Evolutionary conservation across 2,113 vertebrate genomes (phyloP), one percentile per base, ranked within the genome.

Genomic region (Strix aluco): DNA sequence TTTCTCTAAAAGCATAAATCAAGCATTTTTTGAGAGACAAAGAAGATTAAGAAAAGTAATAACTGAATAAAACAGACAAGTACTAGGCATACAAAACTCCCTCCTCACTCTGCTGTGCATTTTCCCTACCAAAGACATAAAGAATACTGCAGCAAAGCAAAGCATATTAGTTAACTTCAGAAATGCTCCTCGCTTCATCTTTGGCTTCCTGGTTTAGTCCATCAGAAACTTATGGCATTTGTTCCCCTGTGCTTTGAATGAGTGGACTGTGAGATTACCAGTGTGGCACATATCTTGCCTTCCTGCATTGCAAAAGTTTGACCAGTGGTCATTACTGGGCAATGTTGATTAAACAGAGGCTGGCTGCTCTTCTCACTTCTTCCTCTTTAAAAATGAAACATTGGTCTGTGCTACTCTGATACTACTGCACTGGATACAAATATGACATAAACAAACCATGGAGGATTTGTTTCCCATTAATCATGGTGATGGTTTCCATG

Each of bases 221-320:
- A 0, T 26, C 42, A 86, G 40, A 5, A 22, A 57, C 30, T 83
- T 59, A 16, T 0, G 3, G n/a, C 4, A 13, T 80, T 63, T 72
- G 9, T 57, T 72, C 21, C 27, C 11, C 47, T 40, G 7, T 22
- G 15, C 38, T 94, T 71, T 67, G 42, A 78, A 58, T 1, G 14
- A 32, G 27, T 3, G 6, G 15, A 36, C 20, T 49, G 21, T 30
- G 20, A 47, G 25, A 34, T 30, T 71, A n/a, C 20, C 9, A 26
- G 10, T 9, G 8, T 49, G 25, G 40, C 23, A 58, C 3, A 9
- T 15, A 46, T 12, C 23, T 49, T 66, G 17, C 26, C 44, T 44
- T 79, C 13, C 30, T 67, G 23, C 14, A 10, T 15, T 65, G 29
- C 15, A 42, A 4, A 70, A 58, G 8, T 66, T 77, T 92, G 57